phyloP scores from a whole-genome alignment of 1,140 invertebrate genomes.

The Ptiloglossa arizonensis region DNA sequence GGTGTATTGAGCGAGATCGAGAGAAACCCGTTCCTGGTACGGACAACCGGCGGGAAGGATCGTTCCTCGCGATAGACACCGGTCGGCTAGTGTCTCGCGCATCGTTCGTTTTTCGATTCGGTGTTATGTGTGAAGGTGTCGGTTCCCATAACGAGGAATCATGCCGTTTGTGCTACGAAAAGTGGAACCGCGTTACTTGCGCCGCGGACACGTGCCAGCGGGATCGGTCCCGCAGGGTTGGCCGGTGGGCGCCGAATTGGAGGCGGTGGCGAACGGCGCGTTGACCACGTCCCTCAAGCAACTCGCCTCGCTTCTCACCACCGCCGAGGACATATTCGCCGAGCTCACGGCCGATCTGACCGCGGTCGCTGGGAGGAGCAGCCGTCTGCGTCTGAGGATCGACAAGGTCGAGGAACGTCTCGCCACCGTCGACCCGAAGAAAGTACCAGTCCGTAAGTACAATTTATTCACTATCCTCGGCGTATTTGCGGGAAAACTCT shows the following conservation, averaged over 20 bases:
- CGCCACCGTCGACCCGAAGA: constrained; percentile 81
- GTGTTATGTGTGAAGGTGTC: constrained; percentile 37
- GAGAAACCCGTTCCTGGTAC: neutral
- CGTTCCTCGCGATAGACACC: constrained; percentile 2
- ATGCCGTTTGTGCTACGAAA: constrained; percentile 81
- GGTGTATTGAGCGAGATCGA: neutral
- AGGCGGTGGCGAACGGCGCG: constrained; percentile 82
- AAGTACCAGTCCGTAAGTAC: constrained; percentile 84
- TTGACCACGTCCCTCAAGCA: constrained; percentile 82
- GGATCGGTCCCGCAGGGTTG: constrained; percentile 73
- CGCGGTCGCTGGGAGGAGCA: constrained; percentile 80
- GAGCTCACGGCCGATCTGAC: constrained; percentile 82
- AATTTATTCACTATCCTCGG: neutral
- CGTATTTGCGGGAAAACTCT: neutral
- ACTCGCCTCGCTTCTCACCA: constrained; percentile 81
- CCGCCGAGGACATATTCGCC: constrained; percentile 83
- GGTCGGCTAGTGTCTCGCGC: constrained; percentile 20
- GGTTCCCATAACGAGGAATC: constrained; percentile 43
- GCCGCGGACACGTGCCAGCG: constrained; percentile 79
- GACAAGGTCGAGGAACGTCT: constrained; percentile 78
- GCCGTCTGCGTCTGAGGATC: constrained; percentile 79
- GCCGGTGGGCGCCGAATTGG: constrained; percentile 80
- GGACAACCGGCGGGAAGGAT: neutral
- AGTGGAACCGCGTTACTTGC: constrained; percentile 78
- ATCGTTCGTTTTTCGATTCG: neutral